Evolutionary conservation across 2,888 invertebrate genomes (phyloP).

Genomic region (Metopia argyrocephala): DNA sequence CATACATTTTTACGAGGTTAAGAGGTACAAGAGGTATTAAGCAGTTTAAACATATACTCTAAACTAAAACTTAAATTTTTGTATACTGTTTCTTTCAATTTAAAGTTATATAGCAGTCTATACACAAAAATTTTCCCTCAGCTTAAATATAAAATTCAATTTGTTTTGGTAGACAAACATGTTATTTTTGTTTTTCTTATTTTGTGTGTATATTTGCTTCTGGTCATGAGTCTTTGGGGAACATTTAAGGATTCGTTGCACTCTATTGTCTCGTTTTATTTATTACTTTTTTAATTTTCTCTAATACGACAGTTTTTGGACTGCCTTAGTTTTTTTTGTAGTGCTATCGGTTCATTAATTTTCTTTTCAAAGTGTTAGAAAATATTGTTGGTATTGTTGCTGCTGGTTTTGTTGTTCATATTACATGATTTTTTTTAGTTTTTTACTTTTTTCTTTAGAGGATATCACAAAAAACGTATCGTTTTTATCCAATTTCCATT

Average conservation of each 20-base stretch:
- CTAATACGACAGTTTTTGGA: not conserved
- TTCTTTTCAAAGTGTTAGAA: not conserved
- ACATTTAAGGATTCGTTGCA: conserved; percentile 37
- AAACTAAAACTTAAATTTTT: no score
- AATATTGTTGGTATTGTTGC: not conserved
- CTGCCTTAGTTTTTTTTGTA: conserved; percentile 21
- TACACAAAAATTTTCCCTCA: no score
- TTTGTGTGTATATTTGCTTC: no score
- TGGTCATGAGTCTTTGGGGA: conserved; percentile 1
- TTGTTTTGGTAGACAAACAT: no score
- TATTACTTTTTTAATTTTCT: conserved; percentile 11
- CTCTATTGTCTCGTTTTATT: conserved; percentile 29
- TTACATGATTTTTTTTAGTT: conserved; percentile 6
- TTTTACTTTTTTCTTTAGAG: not conserved
- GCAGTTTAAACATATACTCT: no score
- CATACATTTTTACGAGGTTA: no score
- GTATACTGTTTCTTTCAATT: no score
- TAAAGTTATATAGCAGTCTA: no score
- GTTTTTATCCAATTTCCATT: not conserved
- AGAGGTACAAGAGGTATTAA: no score
- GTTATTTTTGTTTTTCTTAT: no score
- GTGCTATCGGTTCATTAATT: conserved; percentile 40
- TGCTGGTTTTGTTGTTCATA: not conserved
- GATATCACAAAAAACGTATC: not conserved
- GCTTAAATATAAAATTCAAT: no score